Evolutionary conservation across 2,888 invertebrate genomes (phyloP).

Genomic region (Hylaea fasciaria): DNA sequence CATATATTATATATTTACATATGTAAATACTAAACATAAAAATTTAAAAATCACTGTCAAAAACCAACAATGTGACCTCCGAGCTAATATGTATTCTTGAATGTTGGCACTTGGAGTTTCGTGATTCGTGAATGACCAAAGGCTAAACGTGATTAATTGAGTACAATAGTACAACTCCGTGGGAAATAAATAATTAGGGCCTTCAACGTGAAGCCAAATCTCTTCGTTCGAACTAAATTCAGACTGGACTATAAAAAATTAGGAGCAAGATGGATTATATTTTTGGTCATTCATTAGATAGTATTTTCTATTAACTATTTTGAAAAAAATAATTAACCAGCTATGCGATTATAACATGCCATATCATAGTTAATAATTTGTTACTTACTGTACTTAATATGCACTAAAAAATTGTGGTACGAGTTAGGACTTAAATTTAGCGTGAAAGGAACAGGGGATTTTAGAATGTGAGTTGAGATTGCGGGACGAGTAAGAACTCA

Average conservation of each 20-base stretch:
- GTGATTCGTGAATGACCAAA: constrained; percentile 19
- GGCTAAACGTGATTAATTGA: constrained; percentile 7
- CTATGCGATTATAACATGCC: too few species aligned
- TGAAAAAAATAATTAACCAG: too few species aligned
- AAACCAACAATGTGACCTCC: constrained; percentile 9
- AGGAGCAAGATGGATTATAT: too few species aligned
- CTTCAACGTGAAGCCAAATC: constrained; percentile 7
- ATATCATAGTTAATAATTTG: too few species aligned
- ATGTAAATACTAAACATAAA: constrained; percentile 17
- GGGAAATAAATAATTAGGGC: constrained; percentile 13
- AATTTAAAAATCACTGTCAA: constrained; percentile 14
- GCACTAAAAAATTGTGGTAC: too few species aligned
- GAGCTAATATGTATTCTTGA: constrained; percentile 14
- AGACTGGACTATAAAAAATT: neutral
- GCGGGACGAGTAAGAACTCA: too few species aligned
- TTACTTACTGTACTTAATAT: too few species aligned
- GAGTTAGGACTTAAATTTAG: too few species aligned
- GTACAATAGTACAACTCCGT: neutral
- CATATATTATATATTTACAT: constrained; percentile 11
- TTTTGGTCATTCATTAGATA: too few species aligned
- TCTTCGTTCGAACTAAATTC: neutral
- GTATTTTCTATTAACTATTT: too few species aligned
- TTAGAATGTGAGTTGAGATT: too few species aligned
- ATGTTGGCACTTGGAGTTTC: constrained; percentile 3
- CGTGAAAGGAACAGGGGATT: too few species aligned